phyloP scores from a whole-genome alignment of 2,888 invertebrate genomes.

The Papilio elwesi region DNA sequence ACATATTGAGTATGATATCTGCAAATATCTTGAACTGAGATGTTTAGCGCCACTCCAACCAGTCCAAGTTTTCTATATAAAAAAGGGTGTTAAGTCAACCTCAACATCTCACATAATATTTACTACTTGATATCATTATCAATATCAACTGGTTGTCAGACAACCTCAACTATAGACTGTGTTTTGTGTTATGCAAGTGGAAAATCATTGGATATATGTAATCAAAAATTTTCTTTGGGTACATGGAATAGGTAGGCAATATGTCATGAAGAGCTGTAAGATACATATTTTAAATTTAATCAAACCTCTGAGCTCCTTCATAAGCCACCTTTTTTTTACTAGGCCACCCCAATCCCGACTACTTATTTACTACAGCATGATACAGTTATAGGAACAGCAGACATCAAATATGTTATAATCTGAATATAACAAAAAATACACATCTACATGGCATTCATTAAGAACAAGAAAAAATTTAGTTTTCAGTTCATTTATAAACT shows the following conservation, averaged over 20 bases:
- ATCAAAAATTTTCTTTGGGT: no score
- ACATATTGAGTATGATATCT: conserved; percentile 13
- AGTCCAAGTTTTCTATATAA: conserved; percentile 27
- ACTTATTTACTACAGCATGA: no score
- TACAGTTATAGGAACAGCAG: neutral
- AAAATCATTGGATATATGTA: no score
- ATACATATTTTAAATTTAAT: no score
- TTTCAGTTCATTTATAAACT: neutral
- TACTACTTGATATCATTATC: neutral
- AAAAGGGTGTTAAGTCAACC: conserved; percentile 7
- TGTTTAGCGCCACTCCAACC: conserved; percentile 12
- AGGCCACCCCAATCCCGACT: no score
- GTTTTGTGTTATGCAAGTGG: no score
- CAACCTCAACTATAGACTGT: no score
- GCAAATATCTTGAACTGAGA: conserved; percentile 16
- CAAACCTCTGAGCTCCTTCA: neutral
- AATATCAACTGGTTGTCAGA: conserved; percentile 5
- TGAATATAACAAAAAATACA: neutral
- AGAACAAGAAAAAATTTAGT: neutral
- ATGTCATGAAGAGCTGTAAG: no score
- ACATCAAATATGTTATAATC: no score
- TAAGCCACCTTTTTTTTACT: neutral
- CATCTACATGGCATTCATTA: no score
- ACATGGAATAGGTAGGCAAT: no score
- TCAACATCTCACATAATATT: neutral